Evolutionary conservation across 1,140 invertebrate genomes (phyloP), one percentile per base, ranked within the genome.

Genomic region (Zaprionus ornatus): DNA sequence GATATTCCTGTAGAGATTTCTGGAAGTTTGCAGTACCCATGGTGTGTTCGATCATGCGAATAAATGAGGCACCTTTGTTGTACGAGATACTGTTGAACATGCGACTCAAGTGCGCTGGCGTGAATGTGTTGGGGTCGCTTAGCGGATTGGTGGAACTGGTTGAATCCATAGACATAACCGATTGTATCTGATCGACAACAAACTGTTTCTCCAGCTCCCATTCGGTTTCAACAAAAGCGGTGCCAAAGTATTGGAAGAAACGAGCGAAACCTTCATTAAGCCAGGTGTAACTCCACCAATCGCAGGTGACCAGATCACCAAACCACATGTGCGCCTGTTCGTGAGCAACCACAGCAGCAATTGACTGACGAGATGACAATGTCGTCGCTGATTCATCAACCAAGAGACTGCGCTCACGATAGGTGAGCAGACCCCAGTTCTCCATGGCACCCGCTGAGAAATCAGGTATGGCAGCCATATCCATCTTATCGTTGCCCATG

Each of bases 371-470:
- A 1, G 80, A 91, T 57, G 91, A 79, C 3, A 93, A 86, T 7
- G 93, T 94, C 0, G 93, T 93, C 10, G 94, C 90, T 0, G 80
- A 71, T 17, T 92, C 82, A 23, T 95, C 90, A 19, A 93, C 94
- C 67, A 96, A 92, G 9, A 96, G 83, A 42, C 93, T 93, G 4
- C 93, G 93, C 83, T 96, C 95, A 63, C 95, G 82, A 61, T 95
- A 95, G 3, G 94, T 95, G 2, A 95, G 93, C 1, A 96, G 84
- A 9, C 95, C 95, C 95, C 96, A 98, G 92, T 97, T 97, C 90
- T 97, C 97, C 96, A 98, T 97, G 25, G 97, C 97, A 32, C 96
- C 97, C 0, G 97, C 95, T 1, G 94, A 93, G 93, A 98, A 98
- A 93, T 97, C 96, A 4, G 96, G 96, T 62, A 97, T 95, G 45